Conservation (phyloP, 2,888 invertebrate species). For the Myopa tessellatipennis region DNA sequence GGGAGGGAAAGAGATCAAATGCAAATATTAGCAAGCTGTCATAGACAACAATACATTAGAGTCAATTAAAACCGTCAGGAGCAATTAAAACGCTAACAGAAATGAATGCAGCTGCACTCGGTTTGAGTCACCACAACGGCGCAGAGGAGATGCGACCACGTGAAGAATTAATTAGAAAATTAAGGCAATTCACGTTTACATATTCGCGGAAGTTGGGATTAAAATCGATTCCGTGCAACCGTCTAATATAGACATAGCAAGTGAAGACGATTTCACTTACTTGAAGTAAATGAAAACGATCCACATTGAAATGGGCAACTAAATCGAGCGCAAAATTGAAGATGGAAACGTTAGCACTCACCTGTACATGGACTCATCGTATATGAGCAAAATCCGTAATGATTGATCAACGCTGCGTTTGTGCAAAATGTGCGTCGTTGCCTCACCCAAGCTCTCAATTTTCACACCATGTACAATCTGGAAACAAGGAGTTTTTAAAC, state of each 20-base stretch:
- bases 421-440: slow-evolving; percentile 75
- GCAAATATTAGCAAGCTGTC: no score
- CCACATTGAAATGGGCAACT: no score
- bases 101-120: background rate
- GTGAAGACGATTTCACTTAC: no score
- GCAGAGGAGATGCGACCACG: background rate
- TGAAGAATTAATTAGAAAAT: no score
- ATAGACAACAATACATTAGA: background rate
- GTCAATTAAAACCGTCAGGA: background rate
- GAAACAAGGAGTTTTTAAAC: slow-evolving; percentile 54
- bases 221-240: background rate
- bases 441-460: slow-evolving; percentile 74
- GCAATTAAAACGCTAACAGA: background rate
- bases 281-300: no score
- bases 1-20: no score
- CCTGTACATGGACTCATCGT: slow-evolving; percentile 91
- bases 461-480: slow-evolving; percentile 87
- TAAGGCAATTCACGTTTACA: no score
- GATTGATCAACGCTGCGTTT: slow-evolving; percentile 84
- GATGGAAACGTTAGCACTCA: slow-evolving; percentile 66
- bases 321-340: background rate
- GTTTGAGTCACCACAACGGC: background rate
- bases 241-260: no score
- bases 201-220: background rate
- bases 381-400: slow-evolving; percentile 84